phyloP scores from a whole-genome alignment of 2,888 invertebrate genomes.

The Escarpia spicata region DNA sequence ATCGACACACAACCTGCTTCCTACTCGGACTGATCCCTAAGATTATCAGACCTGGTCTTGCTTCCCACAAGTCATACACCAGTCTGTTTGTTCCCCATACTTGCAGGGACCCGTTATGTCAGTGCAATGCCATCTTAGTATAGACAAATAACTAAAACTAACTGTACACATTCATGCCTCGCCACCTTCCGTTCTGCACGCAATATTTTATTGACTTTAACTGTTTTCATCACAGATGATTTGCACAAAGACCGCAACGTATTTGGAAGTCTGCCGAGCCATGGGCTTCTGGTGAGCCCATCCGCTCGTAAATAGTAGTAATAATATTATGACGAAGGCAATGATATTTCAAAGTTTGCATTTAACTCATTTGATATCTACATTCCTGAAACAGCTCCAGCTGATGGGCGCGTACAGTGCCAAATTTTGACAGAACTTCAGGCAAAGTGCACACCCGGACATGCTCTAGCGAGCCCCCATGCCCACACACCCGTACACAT shows the following conservation, averaged over 20 bases:
- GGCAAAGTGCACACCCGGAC: background rate
- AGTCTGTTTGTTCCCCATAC: background rate
- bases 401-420: background rate
- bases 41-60: background rate
- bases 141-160: background rate
- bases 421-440: background rate
- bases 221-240: background rate
- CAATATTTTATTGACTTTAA: background rate
- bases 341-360: background rate
- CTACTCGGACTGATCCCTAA: background rate
- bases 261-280: background rate
- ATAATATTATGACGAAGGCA: background rate
- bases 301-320: background rate
- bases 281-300: background rate
- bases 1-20: background rate
- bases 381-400: background rate
- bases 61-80: background rate
- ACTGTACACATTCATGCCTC: background rate
- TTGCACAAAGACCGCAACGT: background rate
- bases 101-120: background rate
- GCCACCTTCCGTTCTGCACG: background rate
- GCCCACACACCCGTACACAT: background rate
- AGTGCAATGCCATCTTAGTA: background rate
- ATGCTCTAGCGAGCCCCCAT: background rate
- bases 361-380: slow-evolving; percentile 8